Conservation (phyloP, 1,140 invertebrate genomes). For the Drosophila auraria region DNA sequence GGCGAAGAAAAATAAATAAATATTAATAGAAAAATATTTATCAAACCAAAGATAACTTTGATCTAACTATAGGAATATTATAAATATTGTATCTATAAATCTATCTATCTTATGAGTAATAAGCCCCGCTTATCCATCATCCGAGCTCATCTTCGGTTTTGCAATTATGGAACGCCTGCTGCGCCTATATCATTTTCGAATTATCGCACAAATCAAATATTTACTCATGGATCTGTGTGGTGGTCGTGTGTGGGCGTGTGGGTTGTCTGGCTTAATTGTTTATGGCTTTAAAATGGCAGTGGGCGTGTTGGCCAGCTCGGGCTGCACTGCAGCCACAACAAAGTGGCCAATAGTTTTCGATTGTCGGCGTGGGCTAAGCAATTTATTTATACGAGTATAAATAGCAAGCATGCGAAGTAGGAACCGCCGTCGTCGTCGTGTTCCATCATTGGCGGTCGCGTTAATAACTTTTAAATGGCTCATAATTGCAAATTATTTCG, state of each 20-base stretch:
- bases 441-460: slow-evolving; percentile 55
- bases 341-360: slow-evolving; percentile 32
- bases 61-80: too few relatives aligned
- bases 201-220: slow-evolving; percentile 67
- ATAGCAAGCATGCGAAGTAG: slow-evolving; percentile 27
- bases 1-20: not conserved
- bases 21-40: not conserved
- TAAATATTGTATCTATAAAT: too few relatives aligned
- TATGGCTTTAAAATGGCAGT: slow-evolving; percentile 53
- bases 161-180: slow-evolving; percentile 29
- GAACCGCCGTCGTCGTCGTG: slow-evolving; percentile 17
- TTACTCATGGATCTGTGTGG: slow-evolving; percentile 34
- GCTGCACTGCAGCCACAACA: slow-evolving; percentile 14
- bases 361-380: slow-evolving; percentile 24
- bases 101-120: not conserved
- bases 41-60: not conserved
- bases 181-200: slow-evolving; percentile 66
- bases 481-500: slow-evolving; percentile 68
- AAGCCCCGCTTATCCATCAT: not conserved
- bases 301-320: slow-evolving; percentile 45
- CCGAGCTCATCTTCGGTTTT: slow-evolving; percentile 31
- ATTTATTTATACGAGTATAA: slow-evolving; percentile 28
- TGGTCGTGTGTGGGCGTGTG: slow-evolving; percentile 44
- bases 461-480: slow-evolving; percentile 79
- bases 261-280: slow-evolving; percentile 68